A percentile compares a stretch with the other conserved stretches of the same genome.
Evolutionary conservation across 35 echinoderm and acorn worm species (phyloP).

Genomic region (Heliocidaris erythrogramma): DNA sequence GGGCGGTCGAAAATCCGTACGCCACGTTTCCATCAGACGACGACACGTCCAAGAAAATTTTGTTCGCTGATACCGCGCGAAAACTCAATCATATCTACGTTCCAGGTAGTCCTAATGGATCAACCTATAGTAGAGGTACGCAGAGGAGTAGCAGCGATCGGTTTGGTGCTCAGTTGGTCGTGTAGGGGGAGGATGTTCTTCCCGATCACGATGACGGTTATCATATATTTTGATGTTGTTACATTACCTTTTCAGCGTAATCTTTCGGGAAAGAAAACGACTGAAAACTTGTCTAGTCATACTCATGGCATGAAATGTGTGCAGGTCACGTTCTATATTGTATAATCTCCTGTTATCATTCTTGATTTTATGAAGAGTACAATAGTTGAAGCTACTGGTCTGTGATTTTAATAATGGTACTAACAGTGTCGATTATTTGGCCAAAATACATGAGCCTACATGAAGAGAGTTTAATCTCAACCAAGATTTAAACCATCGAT

Average conservation of each 20-base stretch:
- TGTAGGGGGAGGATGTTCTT: background rate
- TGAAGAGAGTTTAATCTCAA: too few species aligned
- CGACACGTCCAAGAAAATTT: background rate
- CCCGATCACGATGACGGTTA: background rate
- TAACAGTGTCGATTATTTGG: too few species aligned
- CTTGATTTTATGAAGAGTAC: too few species aligned
- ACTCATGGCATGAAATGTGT: too few species aligned
- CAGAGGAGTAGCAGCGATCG: background rate
- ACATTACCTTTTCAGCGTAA: background rate
- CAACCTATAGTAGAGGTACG: background rate
- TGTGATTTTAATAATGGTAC: too few species aligned
- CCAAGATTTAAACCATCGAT: too few species aligned
- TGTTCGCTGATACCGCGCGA: conserved; percentile 19
- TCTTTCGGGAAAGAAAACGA: background rate
- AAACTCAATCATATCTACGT: conserved; percentile 13
- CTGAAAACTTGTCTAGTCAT: too few species aligned
- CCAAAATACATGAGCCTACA: too few species aligned
- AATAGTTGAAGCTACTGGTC: too few species aligned
- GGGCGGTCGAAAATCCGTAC: conserved; percentile 13
- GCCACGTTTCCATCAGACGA: background rate
- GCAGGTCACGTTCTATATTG: too few species aligned
- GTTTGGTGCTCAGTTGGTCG: background rate
- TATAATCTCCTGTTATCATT: too few species aligned
- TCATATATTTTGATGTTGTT: background rate
- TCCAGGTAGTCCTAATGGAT: background rate